These are phyloP conservation scores for Dasysyrphus tricinctus DNA, from an alignment of 2,888 invertebrate species.

Conservation along the genomic window DNA sequence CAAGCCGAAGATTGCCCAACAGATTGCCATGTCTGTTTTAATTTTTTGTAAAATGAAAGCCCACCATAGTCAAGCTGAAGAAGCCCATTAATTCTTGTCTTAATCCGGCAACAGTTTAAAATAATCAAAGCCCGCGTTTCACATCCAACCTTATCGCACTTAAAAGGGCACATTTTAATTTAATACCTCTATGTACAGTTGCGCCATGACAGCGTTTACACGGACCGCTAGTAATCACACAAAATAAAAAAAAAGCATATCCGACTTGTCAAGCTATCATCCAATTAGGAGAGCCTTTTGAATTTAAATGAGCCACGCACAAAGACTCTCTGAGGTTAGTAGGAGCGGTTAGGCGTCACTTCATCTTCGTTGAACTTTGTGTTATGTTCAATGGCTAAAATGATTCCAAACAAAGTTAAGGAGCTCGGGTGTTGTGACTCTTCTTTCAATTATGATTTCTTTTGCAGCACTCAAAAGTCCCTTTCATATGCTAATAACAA, in stretches of 20 bases:
- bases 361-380: conserved; percentile 70
- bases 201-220: conserved; percentile 32
- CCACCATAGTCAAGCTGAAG: conserved; percentile 42
- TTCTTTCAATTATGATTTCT: conserved; percentile 75
- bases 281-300: conserved; percentile 72
- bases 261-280: conserved; percentile 52
- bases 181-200: conserved; percentile 9
- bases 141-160: conserved; percentile 42
- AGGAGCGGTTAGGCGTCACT: conserved; percentile 69
- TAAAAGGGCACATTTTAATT: conserved; percentile 45
- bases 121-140: conserved; percentile 67
- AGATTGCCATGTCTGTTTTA: conserved; percentile 57
- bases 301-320: conserved; percentile 75
- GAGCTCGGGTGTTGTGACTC: conserved; percentile 56
- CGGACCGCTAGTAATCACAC: conserved; percentile 46
- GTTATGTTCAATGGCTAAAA: conserved; percentile 70
- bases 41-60: neutral
- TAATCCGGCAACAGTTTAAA: conserved; percentile 53
- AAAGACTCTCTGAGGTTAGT: conserved; percentile 68
- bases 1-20: conserved; percentile 68
- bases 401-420: conserved; percentile 65
- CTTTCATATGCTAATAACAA: conserved; percentile 76
- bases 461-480: conserved; percentile 66
- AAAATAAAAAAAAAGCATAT: conserved; percentile 54
- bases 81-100: conserved; percentile 61